Evolutionary conservation across 2,888 invertebrate species (phyloP).

Genomic region (Ditula angustiorana): DNA sequence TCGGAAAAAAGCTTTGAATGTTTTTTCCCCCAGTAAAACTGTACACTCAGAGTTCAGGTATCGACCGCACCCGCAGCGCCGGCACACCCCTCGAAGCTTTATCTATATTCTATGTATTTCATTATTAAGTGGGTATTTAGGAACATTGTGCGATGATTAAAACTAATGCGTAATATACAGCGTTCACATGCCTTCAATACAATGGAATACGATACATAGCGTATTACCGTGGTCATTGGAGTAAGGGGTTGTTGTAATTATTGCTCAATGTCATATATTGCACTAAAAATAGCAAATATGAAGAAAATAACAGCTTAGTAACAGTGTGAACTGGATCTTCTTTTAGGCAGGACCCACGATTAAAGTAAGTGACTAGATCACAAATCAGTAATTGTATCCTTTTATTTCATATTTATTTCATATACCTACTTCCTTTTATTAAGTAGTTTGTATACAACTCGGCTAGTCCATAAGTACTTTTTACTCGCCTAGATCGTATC

Average conservation of each 20-base stretch:
- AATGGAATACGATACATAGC: too few relatives aligned
- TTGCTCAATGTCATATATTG: too few relatives aligned
- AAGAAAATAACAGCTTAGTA: too few relatives aligned
- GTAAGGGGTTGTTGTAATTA: too few relatives aligned
- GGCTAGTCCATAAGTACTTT: not conserved
- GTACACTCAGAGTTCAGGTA: slow-evolving; percentile 51
- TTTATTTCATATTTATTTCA: too few relatives aligned
- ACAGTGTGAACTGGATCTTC: too few relatives aligned
- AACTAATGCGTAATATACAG: not conserved
- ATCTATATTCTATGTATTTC: slow-evolving; percentile 45
- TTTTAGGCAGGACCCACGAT: too few relatives aligned
- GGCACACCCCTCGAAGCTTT: slow-evolving; percentile 49
- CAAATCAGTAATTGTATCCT: too few relatives aligned
- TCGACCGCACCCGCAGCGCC: slow-evolving; percentile 74
- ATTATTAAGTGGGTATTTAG: not conserved
- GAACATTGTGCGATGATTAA: slow-evolving; percentile 2
- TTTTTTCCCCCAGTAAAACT: not conserved
- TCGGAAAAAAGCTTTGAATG: not conserved
- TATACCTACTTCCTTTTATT: too few relatives aligned
- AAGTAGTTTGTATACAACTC: not conserved
- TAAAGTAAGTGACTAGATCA: too few relatives aligned
- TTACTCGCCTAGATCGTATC: slow-evolving; percentile 4
- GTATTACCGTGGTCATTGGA: too few relatives aligned
- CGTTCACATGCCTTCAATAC: not conserved
- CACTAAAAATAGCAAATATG: too few relatives aligned